Base-by-base conservation (phyloP, 2,113 vertebrate species). In the Tachysurus fulvidraco region DNA sequence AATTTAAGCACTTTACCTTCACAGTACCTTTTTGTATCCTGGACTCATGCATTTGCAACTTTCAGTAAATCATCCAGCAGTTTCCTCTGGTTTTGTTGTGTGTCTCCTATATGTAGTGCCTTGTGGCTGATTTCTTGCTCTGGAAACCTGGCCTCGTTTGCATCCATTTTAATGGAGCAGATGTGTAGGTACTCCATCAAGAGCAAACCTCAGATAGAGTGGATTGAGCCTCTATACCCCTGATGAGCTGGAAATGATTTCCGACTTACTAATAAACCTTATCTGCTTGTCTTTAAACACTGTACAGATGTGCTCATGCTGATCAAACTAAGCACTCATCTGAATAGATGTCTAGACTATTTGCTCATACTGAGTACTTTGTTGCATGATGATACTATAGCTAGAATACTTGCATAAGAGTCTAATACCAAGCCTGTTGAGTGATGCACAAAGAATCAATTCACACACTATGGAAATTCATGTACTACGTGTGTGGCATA, bases 301-400 rank as follows among this genome's bases (percentile, higher is more conserved):
- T 67, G 64, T 64, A 84, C 87, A 86, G 80, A 88, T 88, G 85
- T 77, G 71, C 36, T 69, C 10, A 57, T 1, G 9, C 41, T 91
- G 85, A 91, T 91, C 90, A 89, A 89, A 91, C 83, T 46, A 54
- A 74, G 54, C 46, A 74, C 59, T 4, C 60, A 80, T 83, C 83
- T 52, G 88, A 89, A 89, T 83, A 83, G 85, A 88, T 89, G 83
- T 88, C 69, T 85, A 83, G 36, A 65, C 55, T 88, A 86, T 74
- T 71, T 9, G 83, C 80, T 76, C 30, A 81, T 87, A 36, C 41
- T 76, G 76, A 85, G 57, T 69, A 46, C 83, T 83, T 77, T 69
- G 80, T 71, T 83, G 85, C 57, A 52, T 83, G 77, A 69, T 80
- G 62, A 21, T n/a, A n/a, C n/a, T n/a, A n/a, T 57, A 54, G 62